Percentiles rank a stretch among this genome's conserved stretches.
These are phyloP conservation scores for Galbula dea DNA, from an alignment of 2,113 vertebrate species.

Conservation along the genomic window DNA sequence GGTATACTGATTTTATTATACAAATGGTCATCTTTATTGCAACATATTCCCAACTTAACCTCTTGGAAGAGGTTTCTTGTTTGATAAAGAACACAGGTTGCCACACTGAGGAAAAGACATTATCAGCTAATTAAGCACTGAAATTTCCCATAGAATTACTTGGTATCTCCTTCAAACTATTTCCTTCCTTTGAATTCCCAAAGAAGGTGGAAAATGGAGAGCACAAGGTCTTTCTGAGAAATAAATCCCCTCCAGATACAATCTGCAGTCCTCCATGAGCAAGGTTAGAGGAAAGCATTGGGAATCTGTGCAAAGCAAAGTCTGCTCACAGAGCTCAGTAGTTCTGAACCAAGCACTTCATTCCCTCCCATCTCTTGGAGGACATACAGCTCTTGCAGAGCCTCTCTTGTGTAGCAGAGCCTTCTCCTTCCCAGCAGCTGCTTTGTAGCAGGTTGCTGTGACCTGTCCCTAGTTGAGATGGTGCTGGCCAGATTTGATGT, in stretches of 20 bases:
- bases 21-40: conserved; percentile 5
- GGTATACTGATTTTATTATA: not conserved
- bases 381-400: too few relatives aligned
- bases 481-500: too few relatives aligned
- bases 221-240: not conserved
- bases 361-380: too few relatives aligned
- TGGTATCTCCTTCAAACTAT: not conserved
- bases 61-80: not conserved
- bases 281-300: not conserved
- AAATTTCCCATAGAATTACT: not conserved
- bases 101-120: not conserved
- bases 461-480: too few relatives aligned
- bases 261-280: not conserved
- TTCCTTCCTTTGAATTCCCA: not conserved
- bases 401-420: too few relatives aligned
- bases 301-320: not conserved
- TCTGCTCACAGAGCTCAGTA: too few relatives aligned
- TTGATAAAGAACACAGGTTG: not conserved
- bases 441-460: too few relatives aligned
- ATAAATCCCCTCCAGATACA: not conserved
- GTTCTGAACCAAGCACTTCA: too few relatives aligned
- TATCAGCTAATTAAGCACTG: not conserved
- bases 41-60: conserved; percentile 8
- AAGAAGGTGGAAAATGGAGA: not conserved
- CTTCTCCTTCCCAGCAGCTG: too few relatives aligned